phyloP scores from a whole-genome alignment of 2,888 invertebrate species.

The Eustalomyia histrio region DNA sequence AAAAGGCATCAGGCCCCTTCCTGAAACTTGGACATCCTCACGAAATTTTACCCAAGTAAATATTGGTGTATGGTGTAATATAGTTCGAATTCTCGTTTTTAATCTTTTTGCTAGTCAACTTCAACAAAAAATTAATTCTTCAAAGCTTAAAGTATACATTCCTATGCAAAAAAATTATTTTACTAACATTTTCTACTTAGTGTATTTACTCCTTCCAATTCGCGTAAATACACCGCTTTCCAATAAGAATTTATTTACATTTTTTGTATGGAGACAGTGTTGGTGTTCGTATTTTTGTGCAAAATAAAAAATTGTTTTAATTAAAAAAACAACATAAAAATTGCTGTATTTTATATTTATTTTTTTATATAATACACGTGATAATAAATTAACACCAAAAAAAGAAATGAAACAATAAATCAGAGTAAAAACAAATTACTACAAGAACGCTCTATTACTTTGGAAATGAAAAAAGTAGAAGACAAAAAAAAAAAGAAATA shows the following conservation, averaged over 20 bases:
- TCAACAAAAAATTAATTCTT: too few species aligned
- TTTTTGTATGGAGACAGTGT: constrained; percentile 73
- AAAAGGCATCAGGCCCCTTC: too few species aligned
- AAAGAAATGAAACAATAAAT: constrained; percentile 13
- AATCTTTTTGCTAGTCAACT: too few species aligned
- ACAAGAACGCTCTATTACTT: background rate
- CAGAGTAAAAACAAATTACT: background rate
- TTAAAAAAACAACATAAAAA: constrained; percentile 49
- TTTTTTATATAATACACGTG: constrained; percentile 48
- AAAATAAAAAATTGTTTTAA: constrained; percentile 69
- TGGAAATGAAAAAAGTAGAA: constrained; percentile 4
- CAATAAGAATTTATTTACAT: constrained; percentile 74
- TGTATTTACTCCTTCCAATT: constrained; percentile 66
- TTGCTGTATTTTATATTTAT: constrained; percentile 32
- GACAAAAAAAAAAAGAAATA: constrained; percentile 3
- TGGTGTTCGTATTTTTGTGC: constrained; percentile 60
- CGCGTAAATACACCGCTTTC: constrained; percentile 69
- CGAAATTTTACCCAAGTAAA: too few species aligned
- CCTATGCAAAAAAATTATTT: constrained; percentile 8
- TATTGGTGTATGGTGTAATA: too few species aligned
- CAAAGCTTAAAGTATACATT: background rate
- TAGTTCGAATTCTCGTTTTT: too few species aligned
- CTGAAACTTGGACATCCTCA: too few species aligned
- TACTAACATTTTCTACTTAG: constrained; percentile 43
- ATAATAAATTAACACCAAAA: constrained; percentile 46